phyloP scores from a whole-genome alignment of 2,797 vertebrate genomes.

The Limnodromus scolopaceus region DNA sequence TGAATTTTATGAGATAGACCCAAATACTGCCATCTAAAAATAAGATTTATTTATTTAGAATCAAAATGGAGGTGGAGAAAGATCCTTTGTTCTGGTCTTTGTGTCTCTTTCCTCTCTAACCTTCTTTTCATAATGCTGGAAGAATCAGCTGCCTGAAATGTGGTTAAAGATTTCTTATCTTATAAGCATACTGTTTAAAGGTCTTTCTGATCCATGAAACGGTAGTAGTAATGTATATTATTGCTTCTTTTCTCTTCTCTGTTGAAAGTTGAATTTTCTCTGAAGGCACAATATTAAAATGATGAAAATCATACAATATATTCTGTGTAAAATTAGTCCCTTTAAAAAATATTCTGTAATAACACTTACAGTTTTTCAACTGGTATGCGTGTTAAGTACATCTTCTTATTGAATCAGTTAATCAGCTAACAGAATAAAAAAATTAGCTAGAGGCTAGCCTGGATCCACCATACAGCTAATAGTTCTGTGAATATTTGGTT shows the following conservation, averaged over 20 bases:
- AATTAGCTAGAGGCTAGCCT: not conserved
- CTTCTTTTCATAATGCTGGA: not conserved
- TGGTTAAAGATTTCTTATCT: not conserved
- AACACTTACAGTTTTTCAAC: not conserved
- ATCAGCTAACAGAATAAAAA: not conserved
- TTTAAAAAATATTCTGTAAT: not conserved
- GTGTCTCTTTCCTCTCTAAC: not conserved
- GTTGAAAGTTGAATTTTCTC: not conserved
- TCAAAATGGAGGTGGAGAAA: not conserved
- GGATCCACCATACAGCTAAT: not conserved
- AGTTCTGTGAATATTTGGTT: not conserved
- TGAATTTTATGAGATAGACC: not conserved
- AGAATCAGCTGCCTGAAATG: not conserved
- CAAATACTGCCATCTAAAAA: not conserved
- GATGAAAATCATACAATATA: not conserved
- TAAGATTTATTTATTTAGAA: not conserved
- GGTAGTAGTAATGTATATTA: not conserved
- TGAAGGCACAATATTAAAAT: not conserved
- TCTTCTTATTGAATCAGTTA: not conserved
- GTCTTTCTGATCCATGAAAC: not conserved
- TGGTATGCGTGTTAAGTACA: not conserved
- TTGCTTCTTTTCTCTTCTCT: not conserved
- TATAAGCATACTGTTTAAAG: not conserved
- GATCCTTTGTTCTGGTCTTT: not conserved
- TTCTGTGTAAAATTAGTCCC: not conserved